A percentile compares a stretch with the other conserved stretches of the same genome.
Evolutionary conservation across 2,797 vertebrate genomes (phyloP).

Genomic region (Macropus fuliginosus): DNA sequence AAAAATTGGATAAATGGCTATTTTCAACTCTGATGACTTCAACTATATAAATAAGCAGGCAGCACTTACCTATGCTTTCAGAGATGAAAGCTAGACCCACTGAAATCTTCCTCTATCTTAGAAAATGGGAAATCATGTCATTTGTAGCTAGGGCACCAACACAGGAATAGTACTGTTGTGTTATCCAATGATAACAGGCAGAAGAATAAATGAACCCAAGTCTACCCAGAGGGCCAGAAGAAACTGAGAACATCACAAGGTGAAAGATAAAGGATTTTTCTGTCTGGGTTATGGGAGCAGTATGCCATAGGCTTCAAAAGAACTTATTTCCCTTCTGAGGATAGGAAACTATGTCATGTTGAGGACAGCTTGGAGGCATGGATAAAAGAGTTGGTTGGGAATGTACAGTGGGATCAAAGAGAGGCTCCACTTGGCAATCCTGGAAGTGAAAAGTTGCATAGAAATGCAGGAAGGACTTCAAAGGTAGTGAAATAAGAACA

Average conservation of each 20-base stretch:
- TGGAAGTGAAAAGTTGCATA: slow-evolving; percentile 40
- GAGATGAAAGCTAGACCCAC: not conserved
- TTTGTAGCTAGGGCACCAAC: not conserved
- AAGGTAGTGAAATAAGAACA: slow-evolving; percentile 40
- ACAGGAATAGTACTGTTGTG: not conserved
- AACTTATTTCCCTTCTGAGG: slow-evolving; percentile 50
- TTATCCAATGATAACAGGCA: not conserved
- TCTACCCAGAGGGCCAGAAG: slow-evolving; percentile 17
- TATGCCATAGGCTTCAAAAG: slow-evolving; percentile 49
- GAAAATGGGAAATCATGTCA: not conserved
- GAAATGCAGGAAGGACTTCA: slow-evolving; percentile 45
- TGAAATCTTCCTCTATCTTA: slow-evolving; percentile 29
- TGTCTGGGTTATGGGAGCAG: slow-evolving; percentile 45
- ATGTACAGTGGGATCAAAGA: slow-evolving; percentile 32
- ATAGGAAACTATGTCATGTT: not conserved
- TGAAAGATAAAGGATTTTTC: slow-evolving; percentile 22
- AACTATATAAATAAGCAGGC: not conserved
- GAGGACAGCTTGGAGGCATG: slow-evolving; percentile 9
- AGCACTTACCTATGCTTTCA: not conserved
- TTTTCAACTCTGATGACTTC: not conserved
- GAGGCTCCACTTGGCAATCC: not conserved
- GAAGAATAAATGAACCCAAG: not conserved
- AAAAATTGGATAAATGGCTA: not conserved
- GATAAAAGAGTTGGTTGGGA: slow-evolving; percentile 6
- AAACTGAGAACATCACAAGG: not conserved